A percentile compares a stretch with the other conserved stretches of the same genome.
Evolutionary conservation across 2,113 vertebrate genomes (phyloP).

Genomic region (Scartelaos histophorus): DNA sequence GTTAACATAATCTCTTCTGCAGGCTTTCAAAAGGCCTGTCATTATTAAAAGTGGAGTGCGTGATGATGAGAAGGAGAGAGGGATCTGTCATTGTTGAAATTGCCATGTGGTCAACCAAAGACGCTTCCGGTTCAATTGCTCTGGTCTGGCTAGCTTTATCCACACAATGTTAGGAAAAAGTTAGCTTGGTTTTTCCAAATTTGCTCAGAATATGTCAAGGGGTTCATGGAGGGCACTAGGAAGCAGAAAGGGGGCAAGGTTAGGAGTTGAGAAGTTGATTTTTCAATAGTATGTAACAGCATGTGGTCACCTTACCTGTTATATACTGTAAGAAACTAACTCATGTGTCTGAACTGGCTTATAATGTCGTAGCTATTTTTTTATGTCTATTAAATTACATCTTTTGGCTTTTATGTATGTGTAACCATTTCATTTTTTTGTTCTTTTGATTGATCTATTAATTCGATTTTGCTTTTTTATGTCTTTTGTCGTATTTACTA

Average conservation of each 20-base stretch:
- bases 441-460: too few species aligned
- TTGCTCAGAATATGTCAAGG: slow-evolving; percentile 38
- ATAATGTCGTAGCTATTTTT: too few species aligned
- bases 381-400: too few species aligned
- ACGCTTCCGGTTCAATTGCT: slow-evolving; percentile 50
- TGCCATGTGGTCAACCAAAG: slow-evolving; percentile 17
- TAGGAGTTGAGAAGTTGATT: slow-evolving; percentile 36
- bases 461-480: too few species aligned
- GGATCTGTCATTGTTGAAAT: slow-evolving; percentile 12
- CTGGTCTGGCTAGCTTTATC: slow-evolving; percentile 48
- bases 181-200: slow-evolving; percentile 12
- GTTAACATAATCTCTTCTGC: slow-evolving; percentile 64
- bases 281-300: too few species aligned
- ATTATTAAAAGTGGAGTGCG: slow-evolving; percentile 40
- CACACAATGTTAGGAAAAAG: slow-evolving; percentile 38
- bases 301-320: too few species aligned
- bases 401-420: too few species aligned
- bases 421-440: too few species aligned
- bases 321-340: too few species aligned
- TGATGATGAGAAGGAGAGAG: slow-evolving; percentile 22
- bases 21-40: slow-evolving; percentile 42
- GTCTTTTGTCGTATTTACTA: too few species aligned
- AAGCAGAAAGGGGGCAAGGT: slow-evolving; percentile 39
- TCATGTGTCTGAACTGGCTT: too few species aligned
- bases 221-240: slow-evolving; percentile 37